Evolutionary conservation across 2,888 invertebrate genomes (phyloP), one percentile per base, ranked within the genome.

Genomic region (Tortricodes alternella): DNA sequence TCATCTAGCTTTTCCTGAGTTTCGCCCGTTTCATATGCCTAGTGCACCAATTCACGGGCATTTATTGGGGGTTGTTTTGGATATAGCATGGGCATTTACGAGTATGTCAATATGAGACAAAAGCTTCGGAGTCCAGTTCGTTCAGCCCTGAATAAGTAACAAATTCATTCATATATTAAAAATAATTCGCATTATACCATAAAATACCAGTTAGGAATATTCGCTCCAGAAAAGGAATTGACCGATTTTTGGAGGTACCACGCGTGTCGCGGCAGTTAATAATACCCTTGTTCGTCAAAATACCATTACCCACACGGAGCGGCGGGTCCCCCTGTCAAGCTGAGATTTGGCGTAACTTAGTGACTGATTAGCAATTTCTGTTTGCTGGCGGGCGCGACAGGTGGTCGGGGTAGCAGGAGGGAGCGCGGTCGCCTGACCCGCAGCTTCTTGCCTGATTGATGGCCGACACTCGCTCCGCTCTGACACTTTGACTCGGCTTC

Each of bases 301-400:
- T 75, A 80, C 74, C 80, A 84, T 83, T 83, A 85, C 71, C 68
- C 71, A 66, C 71, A 73, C 75, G 66, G 68, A 61, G 70, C 74
- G 71, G 70, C 74, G 71, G 73, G 74, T 76, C 73, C 73, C 74
- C 75, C 75, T 82, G 82, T 81, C 83, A 78, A 66, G 72, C 81
- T 73, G 87, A 89, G 88, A 89, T 89, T 89, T 85, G 79, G 82
- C 78, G 80, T 79, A 83, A 83, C 85, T 86, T 85, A 85, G 86
- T 89, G 89, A 89, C 89, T 89, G 89, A 89, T 89, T 89, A 88
- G 89, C 86, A 83, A 83, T 85, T 83, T 83, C 76, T 83, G 79
- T 73, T 78, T 77, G 79, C 76, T 71, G 65, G 66, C 80, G 79
- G 76, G 78, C 76, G 87, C 89, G 89, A 87, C 89, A 88, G 89